Base-by-base conservation (phyloP, 2,797 vertebrate species). In the Margarornis squamiger region DNA sequence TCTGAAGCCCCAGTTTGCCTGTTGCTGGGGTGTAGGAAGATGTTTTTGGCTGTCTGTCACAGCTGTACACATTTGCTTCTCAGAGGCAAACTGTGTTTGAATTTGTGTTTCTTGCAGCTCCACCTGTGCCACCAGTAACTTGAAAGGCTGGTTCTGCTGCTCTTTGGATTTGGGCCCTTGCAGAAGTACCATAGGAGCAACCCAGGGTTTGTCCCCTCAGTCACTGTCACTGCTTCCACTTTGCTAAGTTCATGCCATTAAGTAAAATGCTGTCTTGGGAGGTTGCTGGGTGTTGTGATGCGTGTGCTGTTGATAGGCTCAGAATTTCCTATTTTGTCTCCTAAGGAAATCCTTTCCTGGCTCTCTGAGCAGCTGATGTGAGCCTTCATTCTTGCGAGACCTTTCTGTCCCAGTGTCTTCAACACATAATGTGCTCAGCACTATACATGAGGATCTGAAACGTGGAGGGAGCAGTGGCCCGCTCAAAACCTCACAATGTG, bases 291-390 rank as follows among this genome's bases (percentile, higher is more conserved):
- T 66, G 19, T 49, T 80, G 52, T 48, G 66, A 66, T 23, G 11
- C 1, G 1, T 59, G 30, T 72, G 88, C 52, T 65, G 71, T 29
- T 72, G 63, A 38, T 52, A 21, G 59, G 46, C 43, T 81, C 73
- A 76, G 74, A 75, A 85, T 77, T 93, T 85, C 88, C 52, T 48
- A 45, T 88, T 88, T 71, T 78, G 85, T 74, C 72, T 92, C 80
- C 36, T 38, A 19, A 88, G 86, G 74, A 89, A 92, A 79, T 78
- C 48, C 48, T 43, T 79, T 88, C n/a, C 49, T 84, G 89, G 29
- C 43, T 68, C 29, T 86, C 54, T 34, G 49, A 39, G 48, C 2
- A 3, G 67, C 26, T 58, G 34, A 6, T 59, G 24, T 45, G 51
- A 26, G 38, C 36, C 48, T 90, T 95, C 21, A 14, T 63, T 68